Conservation (phyloP, 1,140 invertebrate species). For the Aricia agestis region DNA sequence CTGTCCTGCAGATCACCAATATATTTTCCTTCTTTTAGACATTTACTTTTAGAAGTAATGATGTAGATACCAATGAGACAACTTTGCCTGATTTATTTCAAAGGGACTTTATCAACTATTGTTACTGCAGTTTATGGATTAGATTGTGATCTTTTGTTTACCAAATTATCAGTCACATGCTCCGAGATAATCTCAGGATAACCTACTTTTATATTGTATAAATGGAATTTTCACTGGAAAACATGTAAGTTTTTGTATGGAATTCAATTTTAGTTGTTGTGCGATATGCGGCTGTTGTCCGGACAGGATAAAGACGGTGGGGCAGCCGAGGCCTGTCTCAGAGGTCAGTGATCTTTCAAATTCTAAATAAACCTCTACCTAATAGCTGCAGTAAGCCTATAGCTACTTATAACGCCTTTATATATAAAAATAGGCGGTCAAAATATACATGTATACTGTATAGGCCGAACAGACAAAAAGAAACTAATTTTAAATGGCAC, state of each 20-base stretch:
- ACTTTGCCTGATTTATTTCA: slow-evolving; percentile 2
- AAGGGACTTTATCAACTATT: slow-evolving; percentile 25
- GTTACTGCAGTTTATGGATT: slow-evolving; percentile 29
- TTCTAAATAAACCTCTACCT: no score
- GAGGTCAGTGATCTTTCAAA: slow-evolving; percentile 39
- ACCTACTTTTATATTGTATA: slow-evolving; percentile 63
- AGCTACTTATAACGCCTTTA: no score
- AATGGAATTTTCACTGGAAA: slow-evolving; percentile 41
- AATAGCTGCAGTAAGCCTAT: no score
- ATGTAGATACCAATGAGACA: background rate
- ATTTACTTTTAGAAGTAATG: no score
- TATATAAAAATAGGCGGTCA: no score
- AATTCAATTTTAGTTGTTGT: slow-evolving; percentile 21
- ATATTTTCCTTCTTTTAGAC: no score
- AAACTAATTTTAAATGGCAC: no score
- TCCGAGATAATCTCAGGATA: slow-evolving; percentile 50
- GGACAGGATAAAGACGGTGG: slow-evolving; percentile 62
- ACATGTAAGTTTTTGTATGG: slow-evolving; percentile 24
- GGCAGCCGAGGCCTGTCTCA: slow-evolving; percentile 46
- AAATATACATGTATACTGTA: no score
- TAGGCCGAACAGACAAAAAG: no score
- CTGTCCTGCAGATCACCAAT: no score
- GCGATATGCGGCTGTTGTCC: slow-evolving; percentile 50
- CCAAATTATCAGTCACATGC: slow-evolving; percentile 58
- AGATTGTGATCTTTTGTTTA: slow-evolving; percentile 44